phyloP scores from a whole-genome alignment of 1,140 invertebrate species.

The Thaumatotibia leucotreta region DNA sequence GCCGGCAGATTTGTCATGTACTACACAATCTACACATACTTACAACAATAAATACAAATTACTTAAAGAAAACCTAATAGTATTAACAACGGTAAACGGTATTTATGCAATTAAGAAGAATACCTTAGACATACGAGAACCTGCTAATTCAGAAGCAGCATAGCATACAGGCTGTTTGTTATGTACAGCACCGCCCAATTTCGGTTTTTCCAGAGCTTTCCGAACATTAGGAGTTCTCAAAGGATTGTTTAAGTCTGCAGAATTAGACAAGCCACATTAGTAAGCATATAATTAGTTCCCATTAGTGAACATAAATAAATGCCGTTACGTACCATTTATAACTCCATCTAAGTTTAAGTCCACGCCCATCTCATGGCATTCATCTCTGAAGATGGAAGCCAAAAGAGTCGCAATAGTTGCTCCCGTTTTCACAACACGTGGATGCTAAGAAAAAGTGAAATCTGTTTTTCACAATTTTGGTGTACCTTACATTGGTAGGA shows the following conservation, averaged over 20 bases:
- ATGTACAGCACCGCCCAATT: neutral
- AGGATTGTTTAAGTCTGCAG: conserved; percentile 45
- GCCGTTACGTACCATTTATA: conserved; percentile 38
- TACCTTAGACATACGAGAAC: conserved; percentile 50
- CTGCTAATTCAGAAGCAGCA: conserved; percentile 39
- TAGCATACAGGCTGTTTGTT: conserved; percentile 23
- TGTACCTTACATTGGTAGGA: no score
- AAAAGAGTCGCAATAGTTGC: conserved; percentile 47
- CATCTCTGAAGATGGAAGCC: conserved; percentile 51
- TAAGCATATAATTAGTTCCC: neutral
- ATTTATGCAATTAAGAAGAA: no score
- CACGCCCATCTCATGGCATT: conserved; percentile 35
- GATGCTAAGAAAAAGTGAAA: conserved; percentile 27
- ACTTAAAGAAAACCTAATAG: no score
- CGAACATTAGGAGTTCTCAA: conserved; percentile 29
- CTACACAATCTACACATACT: no score
- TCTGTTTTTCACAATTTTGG: no score
- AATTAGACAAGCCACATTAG: conserved; percentile 12
- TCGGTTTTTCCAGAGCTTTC: conserved; percentile 17
- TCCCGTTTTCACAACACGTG: conserved; percentile 45
- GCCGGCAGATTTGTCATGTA: no score
- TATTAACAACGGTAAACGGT: no score
- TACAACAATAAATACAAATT: no score
- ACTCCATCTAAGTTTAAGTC: conserved; percentile 38
- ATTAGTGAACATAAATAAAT: no score